phyloP scores from a whole-genome alignment of 2,888 invertebrate species.

The Hydrotaea diabolus region DNA sequence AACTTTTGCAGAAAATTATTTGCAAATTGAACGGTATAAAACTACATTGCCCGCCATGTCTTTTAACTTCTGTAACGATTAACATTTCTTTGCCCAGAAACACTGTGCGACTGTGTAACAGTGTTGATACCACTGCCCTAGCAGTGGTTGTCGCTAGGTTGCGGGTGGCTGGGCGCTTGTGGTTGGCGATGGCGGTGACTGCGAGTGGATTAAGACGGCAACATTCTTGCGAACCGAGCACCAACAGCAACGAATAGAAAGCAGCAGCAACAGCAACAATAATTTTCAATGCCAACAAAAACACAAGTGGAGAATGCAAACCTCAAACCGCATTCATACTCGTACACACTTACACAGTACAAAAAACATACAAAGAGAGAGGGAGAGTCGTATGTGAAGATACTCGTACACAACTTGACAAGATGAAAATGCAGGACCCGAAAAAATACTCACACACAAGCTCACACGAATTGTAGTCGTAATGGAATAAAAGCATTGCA shows the following conservation, averaged over 20 bases:
- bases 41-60: too few relatives aligned
- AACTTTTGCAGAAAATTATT: too few relatives aligned
- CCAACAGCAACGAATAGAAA: conserved; percentile 14
- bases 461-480: background rate
- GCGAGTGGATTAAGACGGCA: conserved; percentile 32
- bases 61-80: too few relatives aligned
- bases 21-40: too few relatives aligned
- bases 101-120: too few relatives aligned
- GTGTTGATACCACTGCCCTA: background rate
- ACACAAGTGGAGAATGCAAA: conserved; percentile 45
- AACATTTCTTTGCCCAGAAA: background rate
- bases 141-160: conserved; percentile 4
- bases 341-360: background rate
- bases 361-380: background rate
- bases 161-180: background rate
- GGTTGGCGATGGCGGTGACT: conserved; percentile 9
- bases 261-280: conserved; percentile 31
- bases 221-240: conserved; percentile 25
- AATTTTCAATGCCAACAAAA: conserved; percentile 55
- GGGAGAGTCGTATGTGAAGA: background rate
- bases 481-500: conserved; percentile 7
- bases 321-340: conserved; percentile 51
- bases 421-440: background rate
- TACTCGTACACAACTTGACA: background rate
- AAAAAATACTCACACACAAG: background rate